phyloP scores from a whole-genome alignment of 2,888 invertebrate species.

The Drosophila hamatofila region DNA sequence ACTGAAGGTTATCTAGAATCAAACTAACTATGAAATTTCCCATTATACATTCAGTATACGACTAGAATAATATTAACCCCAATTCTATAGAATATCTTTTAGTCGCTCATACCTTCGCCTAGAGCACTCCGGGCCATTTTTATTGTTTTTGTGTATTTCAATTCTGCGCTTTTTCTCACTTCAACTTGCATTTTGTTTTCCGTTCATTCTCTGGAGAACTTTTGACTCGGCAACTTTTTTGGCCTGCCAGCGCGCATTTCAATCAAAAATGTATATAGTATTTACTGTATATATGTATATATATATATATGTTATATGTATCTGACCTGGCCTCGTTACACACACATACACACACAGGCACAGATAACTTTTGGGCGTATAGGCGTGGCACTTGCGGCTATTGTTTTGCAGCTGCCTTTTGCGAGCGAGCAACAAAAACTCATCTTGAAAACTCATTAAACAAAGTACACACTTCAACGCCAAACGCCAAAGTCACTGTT shows the following conservation, averaged over 20 bases:
- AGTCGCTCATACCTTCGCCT: constrained; percentile 10
- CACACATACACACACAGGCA: constrained; percentile 5
- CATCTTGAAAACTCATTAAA: constrained; percentile 80
- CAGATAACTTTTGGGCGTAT: constrained; percentile 5
- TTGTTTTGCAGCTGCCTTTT: constrained; percentile 38
- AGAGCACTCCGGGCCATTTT: constrained; percentile 22
- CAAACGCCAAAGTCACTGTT: constrained; percentile 63
- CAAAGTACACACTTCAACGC: constrained; percentile 79
- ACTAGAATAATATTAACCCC: too few relatives aligned
- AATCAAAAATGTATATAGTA: constrained; percentile 52
- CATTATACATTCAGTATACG: too few relatives aligned
- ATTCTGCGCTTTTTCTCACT: constrained; percentile 33
- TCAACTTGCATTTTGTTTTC: constrained; percentile 29
- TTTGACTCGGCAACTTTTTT: constrained; percentile 53
- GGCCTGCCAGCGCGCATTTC: constrained; percentile 54
- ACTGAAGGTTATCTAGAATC: too few relatives aligned
- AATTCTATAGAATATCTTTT: background rate
- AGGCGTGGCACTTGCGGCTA: constrained; percentile 46
- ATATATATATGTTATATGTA: constrained; percentile 12
- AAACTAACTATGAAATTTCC: too few relatives aligned
- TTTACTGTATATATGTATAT: constrained; percentile 22
- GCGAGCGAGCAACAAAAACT: constrained; percentile 56
- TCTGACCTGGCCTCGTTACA: constrained; percentile 48
- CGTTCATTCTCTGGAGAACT: constrained; percentile 47
- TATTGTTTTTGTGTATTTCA: constrained; percentile 31